Conservation (phyloP, 2,797 vertebrate species). For the Myotis vivesi region DNA sequence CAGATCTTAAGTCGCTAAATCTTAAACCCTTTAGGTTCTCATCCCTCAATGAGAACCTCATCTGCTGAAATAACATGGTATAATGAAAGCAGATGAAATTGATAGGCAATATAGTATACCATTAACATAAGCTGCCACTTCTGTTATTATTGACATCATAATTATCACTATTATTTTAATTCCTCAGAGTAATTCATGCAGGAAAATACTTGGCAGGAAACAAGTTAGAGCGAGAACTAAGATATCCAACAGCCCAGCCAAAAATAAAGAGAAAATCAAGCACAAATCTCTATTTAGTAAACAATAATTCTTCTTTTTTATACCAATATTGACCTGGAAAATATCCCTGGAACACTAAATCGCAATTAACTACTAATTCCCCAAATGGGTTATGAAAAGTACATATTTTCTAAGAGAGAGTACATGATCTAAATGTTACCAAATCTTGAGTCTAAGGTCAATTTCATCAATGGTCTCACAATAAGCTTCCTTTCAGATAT, state of each 20-base stretch:
- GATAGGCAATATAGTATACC: neutral
- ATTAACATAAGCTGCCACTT: neutral
- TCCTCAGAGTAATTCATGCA: neutral
- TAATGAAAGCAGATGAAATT: neutral
- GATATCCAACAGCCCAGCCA: neutral
- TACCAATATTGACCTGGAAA: neutral
- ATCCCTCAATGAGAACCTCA: neutral
- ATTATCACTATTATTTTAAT: constrained; percentile 12
- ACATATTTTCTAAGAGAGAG: neutral
- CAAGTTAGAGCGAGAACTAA: neutral
- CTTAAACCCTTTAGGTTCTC: neutral
- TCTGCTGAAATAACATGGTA: neutral
- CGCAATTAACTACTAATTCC: neutral
- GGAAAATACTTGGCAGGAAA: neutral
- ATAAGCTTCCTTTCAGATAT: constrained; percentile 4
- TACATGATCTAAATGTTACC: neutral
- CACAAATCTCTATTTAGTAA: neutral
- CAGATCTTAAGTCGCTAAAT: neutral
- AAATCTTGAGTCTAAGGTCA: neutral
- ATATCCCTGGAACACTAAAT: constrained; percentile 22
- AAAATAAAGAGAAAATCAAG: constrained; percentile 26
- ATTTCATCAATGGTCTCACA: neutral
- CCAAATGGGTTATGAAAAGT: neutral
- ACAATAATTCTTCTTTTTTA: neutral
- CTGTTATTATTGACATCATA: neutral